These are phyloP conservation scores for Nixonia krombeini DNA, from an alignment of 1,140 invertebrate species.

Conservation along the genomic window DNA sequence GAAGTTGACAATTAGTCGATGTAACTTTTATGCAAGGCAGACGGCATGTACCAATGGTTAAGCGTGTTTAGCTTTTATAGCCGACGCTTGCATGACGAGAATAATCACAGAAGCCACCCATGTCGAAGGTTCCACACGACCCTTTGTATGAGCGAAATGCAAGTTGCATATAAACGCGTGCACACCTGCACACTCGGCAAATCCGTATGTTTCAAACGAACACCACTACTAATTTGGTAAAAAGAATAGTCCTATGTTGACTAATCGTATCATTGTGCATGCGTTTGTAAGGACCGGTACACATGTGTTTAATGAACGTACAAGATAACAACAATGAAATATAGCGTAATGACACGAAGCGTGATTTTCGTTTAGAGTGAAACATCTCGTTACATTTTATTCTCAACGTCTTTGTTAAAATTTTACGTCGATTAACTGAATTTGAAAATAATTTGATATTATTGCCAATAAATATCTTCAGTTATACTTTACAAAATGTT, in stretches of 20 bases:
- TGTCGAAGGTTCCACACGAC: conserved; percentile 32
- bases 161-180: not conserved
- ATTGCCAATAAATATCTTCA: no score
- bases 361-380: no score
- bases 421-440: no score
- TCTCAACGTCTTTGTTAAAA: no score
- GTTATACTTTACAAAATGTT: no score
- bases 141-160: not conserved
- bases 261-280: no score
- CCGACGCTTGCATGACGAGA: conserved; percentile 59
- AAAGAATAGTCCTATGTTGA: no score
- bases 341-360: not conserved
- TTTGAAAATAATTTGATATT: no score
- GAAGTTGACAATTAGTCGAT: conserved; percentile 46
- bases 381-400: no score
- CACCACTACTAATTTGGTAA: no score
- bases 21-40: conserved; percentile 48
- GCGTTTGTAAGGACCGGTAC: no score
- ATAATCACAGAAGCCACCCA: conserved; percentile 63
- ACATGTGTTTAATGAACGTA: not conserved
- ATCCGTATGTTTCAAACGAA: not conserved
- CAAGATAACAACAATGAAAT: not conserved
- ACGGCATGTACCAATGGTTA: conserved; percentile 61
- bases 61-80: conserved; percentile 64
- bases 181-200: not conserved